A percentile compares a stretch with the other conserved stretches of the same genome.
These are phyloP conservation scores for Hormiphora californensis DNA, from an alignment of 37 sponge, comb jelly and placozoan genomes.

Conservation along the genomic window DNA sequence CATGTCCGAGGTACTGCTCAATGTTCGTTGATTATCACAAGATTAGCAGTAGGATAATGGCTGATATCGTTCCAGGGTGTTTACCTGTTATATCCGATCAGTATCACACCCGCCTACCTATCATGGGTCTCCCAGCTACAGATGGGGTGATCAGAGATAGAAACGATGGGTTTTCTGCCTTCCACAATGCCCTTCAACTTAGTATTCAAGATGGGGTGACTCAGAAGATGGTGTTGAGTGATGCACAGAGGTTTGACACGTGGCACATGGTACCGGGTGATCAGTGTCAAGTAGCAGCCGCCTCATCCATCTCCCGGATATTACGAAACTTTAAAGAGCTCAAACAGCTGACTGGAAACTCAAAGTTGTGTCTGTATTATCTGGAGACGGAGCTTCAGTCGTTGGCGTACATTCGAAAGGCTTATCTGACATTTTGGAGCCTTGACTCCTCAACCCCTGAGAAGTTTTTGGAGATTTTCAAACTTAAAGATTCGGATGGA, in stretches of 20 bases:
- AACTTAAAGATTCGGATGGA: conserved; percentile 19
- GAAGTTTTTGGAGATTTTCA: conserved; percentile 18
- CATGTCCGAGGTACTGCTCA: conserved; percentile 12
- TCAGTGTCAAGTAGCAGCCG: background rate
- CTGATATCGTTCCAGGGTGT: conserved; percentile 3
- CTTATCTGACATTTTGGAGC: conserved; percentile 34
- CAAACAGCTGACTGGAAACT: conserved; percentile 36
- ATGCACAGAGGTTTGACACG: background rate
- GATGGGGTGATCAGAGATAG: conserved; percentile 24
- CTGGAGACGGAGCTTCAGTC: conserved; percentile 24
- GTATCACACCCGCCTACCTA: conserved; percentile 18
- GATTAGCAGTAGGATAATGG: conserved; percentile 11
- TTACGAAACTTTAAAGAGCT: conserved; percentile 8
- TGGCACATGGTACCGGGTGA: conserved; percentile 28
- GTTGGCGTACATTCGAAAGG: conserved; percentile 15
- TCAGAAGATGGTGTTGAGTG: conserved; percentile 37
- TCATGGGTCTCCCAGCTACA: background rate
- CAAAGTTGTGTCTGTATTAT: conserved; percentile 27
- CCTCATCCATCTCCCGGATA: background rate
- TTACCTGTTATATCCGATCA: background rate
- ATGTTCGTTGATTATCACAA: conserved; percentile 8
- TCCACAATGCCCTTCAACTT: conserved; percentile 26
- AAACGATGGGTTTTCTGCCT: conserved; percentile 32
- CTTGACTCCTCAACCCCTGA: conserved; percentile 26
- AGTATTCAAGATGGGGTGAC: background rate